Evolutionary conservation across 2,113 vertebrate genomes (phyloP).

Genomic region (Dicrurus megarhynchus): DNA sequence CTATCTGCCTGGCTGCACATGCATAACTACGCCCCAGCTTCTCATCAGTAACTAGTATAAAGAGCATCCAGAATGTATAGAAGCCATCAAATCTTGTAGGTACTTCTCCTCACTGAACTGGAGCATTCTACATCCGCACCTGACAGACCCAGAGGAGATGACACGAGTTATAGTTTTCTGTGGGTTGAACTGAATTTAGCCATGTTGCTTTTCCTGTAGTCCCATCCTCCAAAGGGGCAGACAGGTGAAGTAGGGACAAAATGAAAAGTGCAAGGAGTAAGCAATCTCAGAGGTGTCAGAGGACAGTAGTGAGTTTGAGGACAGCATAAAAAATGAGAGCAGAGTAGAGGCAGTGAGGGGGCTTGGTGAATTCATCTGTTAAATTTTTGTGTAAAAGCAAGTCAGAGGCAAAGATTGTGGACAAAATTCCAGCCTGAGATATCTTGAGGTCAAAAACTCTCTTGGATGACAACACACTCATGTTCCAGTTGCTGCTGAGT

Average conservation of each 20-base stretch:
- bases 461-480: neutral
- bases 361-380: fast-evolving
- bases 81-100: neutral
- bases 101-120: neutral
- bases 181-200: neutral
- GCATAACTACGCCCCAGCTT: neutral
- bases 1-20: fast-evolving
- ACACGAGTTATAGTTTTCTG: neutral
- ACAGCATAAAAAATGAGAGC: neutral
- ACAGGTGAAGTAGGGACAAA: neutral
- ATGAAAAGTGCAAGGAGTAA: neutral
- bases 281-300: neutral
- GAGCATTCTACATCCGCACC: neutral
- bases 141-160: neutral
- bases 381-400: neutral
- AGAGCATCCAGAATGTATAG: neutral
- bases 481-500: neutral
- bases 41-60: neutral
- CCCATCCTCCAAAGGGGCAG: neutral
- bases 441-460: neutral
- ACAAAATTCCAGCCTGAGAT: neutral
- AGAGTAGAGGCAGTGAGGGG: too few species aligned
- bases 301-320: neutral
- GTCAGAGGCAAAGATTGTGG: neutral
- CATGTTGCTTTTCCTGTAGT: neutral